Evolutionary conservation across 2,888 invertebrate genomes (phyloP).

Genomic region (Rhamphomyia laevipes): DNA sequence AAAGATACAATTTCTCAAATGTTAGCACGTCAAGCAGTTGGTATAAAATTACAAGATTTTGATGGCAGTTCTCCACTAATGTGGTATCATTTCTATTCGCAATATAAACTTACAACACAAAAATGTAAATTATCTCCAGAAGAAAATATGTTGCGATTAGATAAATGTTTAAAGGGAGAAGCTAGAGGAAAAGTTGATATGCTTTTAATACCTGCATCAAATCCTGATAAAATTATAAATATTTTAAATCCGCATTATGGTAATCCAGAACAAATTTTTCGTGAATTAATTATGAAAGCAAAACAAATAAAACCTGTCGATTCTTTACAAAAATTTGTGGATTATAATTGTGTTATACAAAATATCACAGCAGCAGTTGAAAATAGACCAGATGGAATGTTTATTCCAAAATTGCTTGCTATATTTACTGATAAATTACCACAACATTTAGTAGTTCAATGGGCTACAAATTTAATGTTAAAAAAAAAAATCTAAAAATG

Average conservation of each 20-base stretch:
- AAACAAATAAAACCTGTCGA: no score
- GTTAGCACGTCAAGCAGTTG: constrained; percentile 2
- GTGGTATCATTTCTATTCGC: not conserved
- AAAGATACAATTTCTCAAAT: constrained; percentile 1
- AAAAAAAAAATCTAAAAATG: not conserved
- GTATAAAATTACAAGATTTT: constrained; percentile 1
- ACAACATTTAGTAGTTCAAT: constrained; percentile 1
- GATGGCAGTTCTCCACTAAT: constrained; percentile 1
- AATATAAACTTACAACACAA: no score
- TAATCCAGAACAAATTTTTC: no score
- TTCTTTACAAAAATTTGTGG: not conserved
- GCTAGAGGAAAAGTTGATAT: not conserved
- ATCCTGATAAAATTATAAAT: not conserved
- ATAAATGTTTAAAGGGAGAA: not conserved
- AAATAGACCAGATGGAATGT: not conserved
- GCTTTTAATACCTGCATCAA: constrained; percentile 3
- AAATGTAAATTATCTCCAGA: constrained; percentile 2
- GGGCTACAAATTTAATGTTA: not conserved
- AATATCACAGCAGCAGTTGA: not conserved
- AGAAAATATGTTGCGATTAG: no score
- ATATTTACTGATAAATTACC: not conserved
- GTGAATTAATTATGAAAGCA: no score
- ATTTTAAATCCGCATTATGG: not conserved
- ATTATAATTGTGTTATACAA: constrained; percentile 3
- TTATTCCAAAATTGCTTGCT: not conserved